Evolutionary conservation across 1,140 invertebrate genomes (phyloP), one percentile per base, ranked within the genome.

Genomic region (Linepithema humile): DNA sequence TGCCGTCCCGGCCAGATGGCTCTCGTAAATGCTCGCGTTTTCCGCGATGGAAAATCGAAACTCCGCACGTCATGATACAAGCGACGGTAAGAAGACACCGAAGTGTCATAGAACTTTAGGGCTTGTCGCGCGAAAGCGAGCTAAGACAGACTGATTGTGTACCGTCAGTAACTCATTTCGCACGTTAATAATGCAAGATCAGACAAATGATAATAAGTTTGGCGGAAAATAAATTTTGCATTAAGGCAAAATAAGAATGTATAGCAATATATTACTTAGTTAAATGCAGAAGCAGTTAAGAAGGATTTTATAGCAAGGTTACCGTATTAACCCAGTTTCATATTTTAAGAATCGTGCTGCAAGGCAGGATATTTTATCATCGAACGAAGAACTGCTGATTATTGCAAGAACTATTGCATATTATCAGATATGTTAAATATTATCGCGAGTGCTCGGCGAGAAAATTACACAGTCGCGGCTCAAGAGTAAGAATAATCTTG

Each of bases 1-100:
- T 84, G 84, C 67, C 84, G 15, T 38, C 84, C 40, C 53, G 82
- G 83, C 83, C 91, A 91, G 90, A 92, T 92, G 90, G 87, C 85
- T 86, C 87, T 90, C 20, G 57, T 77, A 85, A 45, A 85, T 83
- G 75, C 65, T 70, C 65, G 59, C 69, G 77, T 88, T 88, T 85
- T 78, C 67, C 78, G 15, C 64, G 65, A 72, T 69, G 82, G 78
- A 86, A 89, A 90, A 88, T 87, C 74, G 84, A 90, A 82, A 59
- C 83, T 9, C 48, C 73, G 85, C 32, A 38, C 32, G 85, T 82
- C 69, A 82, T 85, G 87, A 85, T 85, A 88, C 57, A 26, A 80
- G 26, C 17, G 82, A 65, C 20, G 50, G 40, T 12, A 48, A 62
- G 20, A 48, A 60, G 67, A 17, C 26, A 5, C 29, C 38, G 0